These are phyloP conservation scores for Pangasianodon gigas DNA, from an alignment of 2,113 vertebrate genomes.

Conservation along the genomic window DNA sequence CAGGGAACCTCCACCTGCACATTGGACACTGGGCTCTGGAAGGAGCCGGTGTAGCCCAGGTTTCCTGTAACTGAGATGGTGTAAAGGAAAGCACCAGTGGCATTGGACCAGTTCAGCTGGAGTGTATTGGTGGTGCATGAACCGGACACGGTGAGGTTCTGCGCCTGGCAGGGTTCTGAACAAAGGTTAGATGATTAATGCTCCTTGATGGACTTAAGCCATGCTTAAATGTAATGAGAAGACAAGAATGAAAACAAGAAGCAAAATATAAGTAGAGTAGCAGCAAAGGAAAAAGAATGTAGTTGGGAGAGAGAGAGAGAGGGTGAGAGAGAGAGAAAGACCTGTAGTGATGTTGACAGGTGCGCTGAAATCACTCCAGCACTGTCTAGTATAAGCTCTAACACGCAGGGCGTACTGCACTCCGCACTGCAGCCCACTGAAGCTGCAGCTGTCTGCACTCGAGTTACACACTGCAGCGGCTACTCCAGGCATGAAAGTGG, in stretches of 20 bases:
- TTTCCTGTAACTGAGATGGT: constrained; percentile 60
- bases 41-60: constrained; percentile 60
- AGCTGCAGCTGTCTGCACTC: constrained; percentile 63
- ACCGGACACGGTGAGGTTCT: constrained; percentile 53
- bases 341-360: constrained; percentile 67
- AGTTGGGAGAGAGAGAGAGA: neutral
- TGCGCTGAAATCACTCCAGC: constrained; percentile 64
- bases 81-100: constrained; percentile 65
- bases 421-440: constrained; percentile 68
- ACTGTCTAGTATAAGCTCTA: constrained; percentile 56
- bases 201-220: neutral
- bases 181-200: neutral
- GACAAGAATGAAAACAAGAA: neutral
- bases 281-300: neutral
- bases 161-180: constrained; percentile 73
- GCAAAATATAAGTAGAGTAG: neutral
- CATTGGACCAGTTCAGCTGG: constrained; percentile 64
- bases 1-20: constrained; percentile 65
- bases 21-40: constrained; percentile 56
- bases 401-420: constrained; percentile 67
- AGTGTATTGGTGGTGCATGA: constrained; percentile 66
- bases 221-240: neutral
- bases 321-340: constrained; percentile 40
- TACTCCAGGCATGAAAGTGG: constrained; percentile 50
- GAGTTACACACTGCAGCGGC: constrained; percentile 64